Evolutionary conservation across 2,888 invertebrate species (phyloP).

Genomic region (Zhengitettix transpicula): DNA sequence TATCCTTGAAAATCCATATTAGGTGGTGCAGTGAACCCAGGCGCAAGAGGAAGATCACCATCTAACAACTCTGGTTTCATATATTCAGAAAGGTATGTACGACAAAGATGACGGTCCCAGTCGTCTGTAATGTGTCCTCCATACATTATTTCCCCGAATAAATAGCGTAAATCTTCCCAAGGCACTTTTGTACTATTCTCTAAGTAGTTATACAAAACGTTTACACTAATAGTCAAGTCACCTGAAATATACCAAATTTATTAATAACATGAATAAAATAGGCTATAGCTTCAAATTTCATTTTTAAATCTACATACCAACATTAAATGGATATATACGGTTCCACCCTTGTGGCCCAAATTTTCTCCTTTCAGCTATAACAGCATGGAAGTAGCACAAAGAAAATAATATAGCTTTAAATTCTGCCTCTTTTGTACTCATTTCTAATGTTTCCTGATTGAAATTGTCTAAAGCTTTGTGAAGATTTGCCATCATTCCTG

Average conservation of each 20-base stretch:
- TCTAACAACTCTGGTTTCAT: constrained; percentile 64
- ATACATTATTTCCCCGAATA: constrained; percentile 96
- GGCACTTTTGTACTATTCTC: constrained; percentile 78
- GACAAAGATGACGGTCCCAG: constrained; percentile 80
- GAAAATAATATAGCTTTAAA: constrained; percentile 81
- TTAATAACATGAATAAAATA: neutral
- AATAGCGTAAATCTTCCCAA: constrained; percentile 85
- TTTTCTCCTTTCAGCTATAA: constrained; percentile 79
- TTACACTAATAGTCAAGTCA: constrained; percentile 81
- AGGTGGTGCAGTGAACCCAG: constrained; percentile 73
- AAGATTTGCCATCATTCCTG: constrained; percentile 85
- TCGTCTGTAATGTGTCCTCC: constrained; percentile 95
- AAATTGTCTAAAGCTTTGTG: constrained; percentile 88
- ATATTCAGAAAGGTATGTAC: constrained; percentile 69
- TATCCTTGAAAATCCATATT: constrained; percentile 77
- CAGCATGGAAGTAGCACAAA: constrained; percentile 88
- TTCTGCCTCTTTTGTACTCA: constrained; percentile 83
- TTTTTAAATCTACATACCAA: constrained; percentile 21
- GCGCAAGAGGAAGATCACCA: constrained; percentile 55
- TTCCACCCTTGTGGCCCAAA: constrained; percentile 94
- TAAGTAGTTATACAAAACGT: constrained; percentile 78
- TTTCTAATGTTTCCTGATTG: constrained; percentile 79
- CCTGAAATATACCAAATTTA: constrained; percentile 33
- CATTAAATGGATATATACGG: constrained; percentile 42
- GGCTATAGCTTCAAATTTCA: neutral